Conservation (phyloP, 2,888 invertebrate species). For the Tachina lurida region DNA sequence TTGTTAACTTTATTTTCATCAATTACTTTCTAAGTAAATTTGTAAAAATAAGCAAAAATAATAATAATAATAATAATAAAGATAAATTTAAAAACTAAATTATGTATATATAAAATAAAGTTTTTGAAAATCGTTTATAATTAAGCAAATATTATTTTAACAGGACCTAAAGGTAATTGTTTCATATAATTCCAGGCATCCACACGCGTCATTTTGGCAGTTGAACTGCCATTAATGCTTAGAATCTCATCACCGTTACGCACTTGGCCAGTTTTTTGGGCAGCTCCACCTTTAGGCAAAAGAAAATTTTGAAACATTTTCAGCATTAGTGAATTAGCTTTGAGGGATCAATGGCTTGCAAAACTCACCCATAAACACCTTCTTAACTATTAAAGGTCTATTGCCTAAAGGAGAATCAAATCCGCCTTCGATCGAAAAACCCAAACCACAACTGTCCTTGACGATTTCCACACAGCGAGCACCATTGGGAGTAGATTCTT, state of each 20-base stretch:
- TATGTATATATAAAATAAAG: conserved; percentile 29
- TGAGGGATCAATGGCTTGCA: not conserved
- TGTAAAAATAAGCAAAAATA: conserved; percentile 43
- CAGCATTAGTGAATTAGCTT: not conserved
- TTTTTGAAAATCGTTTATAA: conserved; percentile 46
- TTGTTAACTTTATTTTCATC: conserved; percentile 27
- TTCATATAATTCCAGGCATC: conserved; percentile 97
- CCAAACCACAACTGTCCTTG: conserved; percentile 94
- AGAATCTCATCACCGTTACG: conserved; percentile 94
- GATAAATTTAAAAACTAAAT: conserved; percentile 51
- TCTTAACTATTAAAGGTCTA: conserved; percentile 93
- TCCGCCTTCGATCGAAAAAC: conserved; percentile 97
- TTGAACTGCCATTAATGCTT: conserved; percentile 91
- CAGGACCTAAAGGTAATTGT: conserved; percentile 92
- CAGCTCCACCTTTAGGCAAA: conserved; percentile 89
- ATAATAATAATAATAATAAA: conserved; percentile 38
- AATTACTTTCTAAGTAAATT: conserved; percentile 64
- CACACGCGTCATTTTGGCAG: conserved; percentile 93
- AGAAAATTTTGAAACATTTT: not conserved
- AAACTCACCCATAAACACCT: conserved; percentile 93
- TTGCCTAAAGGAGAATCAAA: conserved; percentile 95
- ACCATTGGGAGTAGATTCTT: conserved; percentile 77
- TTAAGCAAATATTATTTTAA: conserved; percentile 83
- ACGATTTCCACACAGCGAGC: conserved; percentile 77
- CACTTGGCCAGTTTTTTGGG: conserved; percentile 92